These are phyloP conservation scores for Pseudochirops cupreus DNA, from an alignment of 2,797 vertebrate genomes.

Conservation along the genomic window DNA sequence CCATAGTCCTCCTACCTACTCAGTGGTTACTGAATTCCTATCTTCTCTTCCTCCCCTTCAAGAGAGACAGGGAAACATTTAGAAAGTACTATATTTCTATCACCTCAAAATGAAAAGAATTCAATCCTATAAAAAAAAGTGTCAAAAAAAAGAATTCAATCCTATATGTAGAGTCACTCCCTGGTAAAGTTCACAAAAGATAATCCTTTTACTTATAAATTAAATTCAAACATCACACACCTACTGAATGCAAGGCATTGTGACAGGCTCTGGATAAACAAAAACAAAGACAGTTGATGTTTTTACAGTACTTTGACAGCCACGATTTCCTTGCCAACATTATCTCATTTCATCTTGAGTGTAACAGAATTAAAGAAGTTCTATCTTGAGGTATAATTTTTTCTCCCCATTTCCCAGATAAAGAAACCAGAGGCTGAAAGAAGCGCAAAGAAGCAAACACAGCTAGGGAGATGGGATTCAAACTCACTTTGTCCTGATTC, in stretches of 20 bases:
- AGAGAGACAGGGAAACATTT: neutral
- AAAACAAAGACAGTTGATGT: neutral
- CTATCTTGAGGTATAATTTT: neutral
- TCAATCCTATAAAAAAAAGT: neutral
- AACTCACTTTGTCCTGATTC: neutral
- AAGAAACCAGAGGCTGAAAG: neutral
- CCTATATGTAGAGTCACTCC: neutral
- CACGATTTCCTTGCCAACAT: neutral
- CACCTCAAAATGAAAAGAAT: neutral
- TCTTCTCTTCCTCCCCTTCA: neutral
- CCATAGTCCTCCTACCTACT: neutral
- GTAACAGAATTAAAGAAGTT: neutral
- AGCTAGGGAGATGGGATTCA: neutral
- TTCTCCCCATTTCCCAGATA: neutral
- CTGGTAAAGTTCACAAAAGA: neutral
- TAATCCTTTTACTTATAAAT: neutral
- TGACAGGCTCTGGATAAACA: neutral
- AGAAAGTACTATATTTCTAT: neutral
- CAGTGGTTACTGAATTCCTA: neutral
- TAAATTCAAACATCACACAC: neutral
- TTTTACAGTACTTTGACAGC: neutral
- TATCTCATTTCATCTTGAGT: neutral
- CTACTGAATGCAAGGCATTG: neutral
- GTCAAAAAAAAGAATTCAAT: neutral
- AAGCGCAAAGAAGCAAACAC: neutral